Conservation (phyloP, 2,113 vertebrate species). For the Mus spicilegus region DNA sequence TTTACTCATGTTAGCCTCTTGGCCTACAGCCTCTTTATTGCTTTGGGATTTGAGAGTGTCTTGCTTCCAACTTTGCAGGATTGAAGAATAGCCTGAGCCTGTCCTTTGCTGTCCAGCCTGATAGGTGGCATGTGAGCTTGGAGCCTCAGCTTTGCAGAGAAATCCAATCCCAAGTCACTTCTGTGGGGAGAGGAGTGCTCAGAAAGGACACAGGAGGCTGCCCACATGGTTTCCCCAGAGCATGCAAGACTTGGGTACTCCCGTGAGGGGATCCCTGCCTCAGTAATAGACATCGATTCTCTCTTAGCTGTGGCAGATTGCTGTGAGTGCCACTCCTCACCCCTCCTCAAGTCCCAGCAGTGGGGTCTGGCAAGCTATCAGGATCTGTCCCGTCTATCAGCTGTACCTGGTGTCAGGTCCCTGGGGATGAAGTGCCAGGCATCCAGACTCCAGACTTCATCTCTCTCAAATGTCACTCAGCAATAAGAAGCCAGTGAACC, state of each 20-base stretch:
- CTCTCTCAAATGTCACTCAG: fast-evolving
- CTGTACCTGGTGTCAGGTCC: not conserved
- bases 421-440: not conserved
- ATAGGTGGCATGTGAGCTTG: not conserved
- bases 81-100: not conserved
- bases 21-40: not conserved
- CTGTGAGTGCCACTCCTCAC: not conserved
- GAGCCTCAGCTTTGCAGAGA: not conserved
- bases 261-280: not conserved
- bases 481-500: not conserved
- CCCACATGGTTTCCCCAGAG: not conserved
- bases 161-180: not conserved
- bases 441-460: not conserved
- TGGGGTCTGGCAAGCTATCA: not conserved
- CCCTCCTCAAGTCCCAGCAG: not conserved
- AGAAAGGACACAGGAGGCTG: not conserved
- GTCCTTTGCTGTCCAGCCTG: not conserved
- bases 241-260: fast-evolving
- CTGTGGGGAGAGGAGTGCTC: not conserved
- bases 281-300: not conserved
- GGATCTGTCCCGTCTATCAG: not conserved
- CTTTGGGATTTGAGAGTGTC: too few species aligned
- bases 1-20: not conserved
- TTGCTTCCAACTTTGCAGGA: not conserved
- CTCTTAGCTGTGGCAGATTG: not conserved